Evolutionary conservation across 2,113 vertebrate species (phyloP), one percentile per base, ranked within the genome.

Genomic region (Thunnus maccoyii): DNA sequence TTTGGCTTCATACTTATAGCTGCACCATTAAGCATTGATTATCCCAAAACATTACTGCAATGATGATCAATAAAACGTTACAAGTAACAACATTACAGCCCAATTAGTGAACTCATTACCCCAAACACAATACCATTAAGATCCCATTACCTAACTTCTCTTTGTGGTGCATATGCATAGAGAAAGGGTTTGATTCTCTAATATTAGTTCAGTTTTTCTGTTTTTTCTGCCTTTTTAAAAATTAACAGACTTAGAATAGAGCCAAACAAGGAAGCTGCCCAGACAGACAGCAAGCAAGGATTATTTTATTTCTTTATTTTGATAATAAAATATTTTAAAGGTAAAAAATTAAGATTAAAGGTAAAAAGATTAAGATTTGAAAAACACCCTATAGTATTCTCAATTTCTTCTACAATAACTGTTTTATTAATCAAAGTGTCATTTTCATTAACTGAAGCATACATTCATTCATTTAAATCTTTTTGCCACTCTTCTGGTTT

Each of bases 21-120:
- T 62, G 82, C 67, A 57, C 66, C 70, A 78, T 82, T 81, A 86
- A 70, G 25, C 70, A 75, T 62, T 86, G 3, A 22, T 84, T 78
- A 78, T 80, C 80, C n/a, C 3, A n/a, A 80, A 76, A 56, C 54
- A 76, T 79, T 30, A 60, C 18, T 41, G 47, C 61, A 70, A 13
- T 32, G 18, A 76, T 16, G 10, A 79, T 78, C 61, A 57, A 60
- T 86, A 80, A 56, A 87, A 57, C 52, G 20, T 57, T 54, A 71
- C 58, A 71, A 85, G 51, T n/a, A 64, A 13, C 62, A 36, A 73
- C 75, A 71, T 72, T 58, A 68, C 20, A 2, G 16, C 14, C 55
- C 64, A 82, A 80, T 89, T 86, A 82, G 54, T 67, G 58, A 30
- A 70, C 79, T 57, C 64, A 82, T 88, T 84, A 86, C 3, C 2